Evolutionary conservation across 2,888 invertebrate species (phyloP).

Genomic region (Pachliopta kotzebuea): DNA sequence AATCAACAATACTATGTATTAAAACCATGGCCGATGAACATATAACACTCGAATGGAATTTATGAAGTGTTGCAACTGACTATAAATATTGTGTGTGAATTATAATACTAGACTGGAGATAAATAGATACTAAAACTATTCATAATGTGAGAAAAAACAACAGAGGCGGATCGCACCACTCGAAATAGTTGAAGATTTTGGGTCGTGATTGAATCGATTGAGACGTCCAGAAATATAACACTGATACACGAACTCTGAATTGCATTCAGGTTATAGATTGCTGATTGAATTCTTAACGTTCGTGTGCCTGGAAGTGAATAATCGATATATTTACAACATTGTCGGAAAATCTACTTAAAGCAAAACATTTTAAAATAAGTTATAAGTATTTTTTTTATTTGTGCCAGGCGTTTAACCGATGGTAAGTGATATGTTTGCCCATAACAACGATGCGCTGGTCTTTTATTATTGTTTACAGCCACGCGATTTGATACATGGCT

Average conservation of each 20-base stretch:
- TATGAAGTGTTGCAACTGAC: slow-evolving; percentile 22
- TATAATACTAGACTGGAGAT: no score
- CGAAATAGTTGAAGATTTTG: slow-evolving; percentile 35
- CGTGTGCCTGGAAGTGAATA: slow-evolving; percentile 2
- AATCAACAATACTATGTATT: background rate
- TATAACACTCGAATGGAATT: slow-evolving; percentile 21
- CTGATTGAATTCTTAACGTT: background rate
- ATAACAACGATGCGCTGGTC: no score
- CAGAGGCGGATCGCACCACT: slow-evolving; percentile 31
- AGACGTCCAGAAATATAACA: slow-evolving; percentile 34
- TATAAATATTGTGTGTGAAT: slow-evolving; percentile 24
- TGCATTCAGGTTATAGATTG: slow-evolving; percentile 11
- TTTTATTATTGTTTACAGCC: no score
- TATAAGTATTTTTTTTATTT: no score
- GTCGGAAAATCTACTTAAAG: background rate
- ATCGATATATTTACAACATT: slow-evolving; percentile 2
- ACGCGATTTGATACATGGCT: no score
- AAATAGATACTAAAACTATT: slow-evolving; percentile 28
- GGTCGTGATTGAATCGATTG: slow-evolving; percentile 22
- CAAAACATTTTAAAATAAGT: no score
- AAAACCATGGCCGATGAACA: background rate
- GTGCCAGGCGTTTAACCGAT: no score
- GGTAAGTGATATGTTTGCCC: no score
- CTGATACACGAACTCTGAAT: slow-evolving; percentile 22
- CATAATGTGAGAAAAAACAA: slow-evolving; percentile 30